Percentiles rank a stretch among this genome's conserved stretches.
These are phyloP conservation scores for Scolanthus callimorphus DNA, from an alignment of 92 coral and sea anemone species.

Conservation along the genomic window DNA sequence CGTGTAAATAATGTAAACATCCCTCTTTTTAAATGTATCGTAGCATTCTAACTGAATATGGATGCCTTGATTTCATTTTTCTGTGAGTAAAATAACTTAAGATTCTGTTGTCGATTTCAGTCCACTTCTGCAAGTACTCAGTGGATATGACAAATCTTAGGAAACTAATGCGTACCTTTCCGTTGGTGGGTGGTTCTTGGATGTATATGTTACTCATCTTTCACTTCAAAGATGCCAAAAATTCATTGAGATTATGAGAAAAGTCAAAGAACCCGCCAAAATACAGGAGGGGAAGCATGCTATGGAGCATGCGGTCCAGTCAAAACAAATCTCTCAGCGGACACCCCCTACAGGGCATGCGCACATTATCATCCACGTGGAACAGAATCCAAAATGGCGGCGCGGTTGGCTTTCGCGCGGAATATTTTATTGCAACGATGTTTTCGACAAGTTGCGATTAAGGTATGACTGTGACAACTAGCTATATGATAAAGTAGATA, in stretches of 20 bases:
- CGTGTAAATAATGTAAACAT: no score
- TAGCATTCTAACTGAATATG: no score
- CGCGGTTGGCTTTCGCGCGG: slow-evolving; percentile 32
- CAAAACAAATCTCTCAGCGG: slow-evolving; percentile 43
- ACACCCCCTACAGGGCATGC: slow-evolving; percentile 17
- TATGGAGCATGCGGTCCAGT: neutral
- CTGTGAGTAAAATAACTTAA: no score
- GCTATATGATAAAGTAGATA: neutral
- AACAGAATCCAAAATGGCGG: slow-evolving; percentile 64
- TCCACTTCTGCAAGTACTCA: no score
- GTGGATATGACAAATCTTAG: no score
- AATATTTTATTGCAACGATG: neutral
- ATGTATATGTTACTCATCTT: slow-evolving; percentile 94
- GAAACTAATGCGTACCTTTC: slow-evolving; percentile 95
- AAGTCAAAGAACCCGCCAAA: no score
- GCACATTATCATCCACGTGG: slow-evolving; percentile 36
- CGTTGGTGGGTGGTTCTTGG: slow-evolving; percentile 97
- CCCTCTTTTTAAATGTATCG: no score
- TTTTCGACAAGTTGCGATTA: neutral
- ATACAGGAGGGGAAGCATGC: no score
- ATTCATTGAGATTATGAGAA: no score
- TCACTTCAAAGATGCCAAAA: no score
- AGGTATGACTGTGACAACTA: slow-evolving; percentile 4
- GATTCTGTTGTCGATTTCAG: no score
- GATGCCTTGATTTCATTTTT: no score